These are phyloP conservation scores for Pan troglodytes DNA, from an alignment of 2,113 vertebrate genomes.

Conservation along the genomic window DNA sequence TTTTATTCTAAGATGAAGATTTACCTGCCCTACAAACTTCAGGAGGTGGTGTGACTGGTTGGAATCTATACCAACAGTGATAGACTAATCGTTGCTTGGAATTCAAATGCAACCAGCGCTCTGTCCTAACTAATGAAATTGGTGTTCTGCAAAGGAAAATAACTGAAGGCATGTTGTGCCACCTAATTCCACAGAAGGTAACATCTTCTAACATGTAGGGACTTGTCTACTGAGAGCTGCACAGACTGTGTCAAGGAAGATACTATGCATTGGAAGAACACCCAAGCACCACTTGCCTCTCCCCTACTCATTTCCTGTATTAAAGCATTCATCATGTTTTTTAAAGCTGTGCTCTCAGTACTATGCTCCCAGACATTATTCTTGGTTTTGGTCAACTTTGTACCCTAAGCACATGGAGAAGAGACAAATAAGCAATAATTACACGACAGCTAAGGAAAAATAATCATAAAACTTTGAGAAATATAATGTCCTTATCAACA, in stretches of 20 bases:
- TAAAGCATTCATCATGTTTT: not conserved
- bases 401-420: not conserved
- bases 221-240: not conserved
- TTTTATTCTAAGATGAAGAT: not conserved
- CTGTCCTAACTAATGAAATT: not conserved
- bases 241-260: not conserved
- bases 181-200: not conserved
- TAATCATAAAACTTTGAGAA: not conserved
- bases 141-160: not conserved
- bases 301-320: not conserved
- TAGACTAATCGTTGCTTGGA: not conserved
- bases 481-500: not conserved
- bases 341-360: too few species aligned
- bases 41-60: not conserved
- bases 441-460: not conserved
- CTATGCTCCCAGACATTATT: not conserved
- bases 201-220: not conserved
- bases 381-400: too few species aligned
- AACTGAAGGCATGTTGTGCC: not conserved
- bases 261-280: not conserved
- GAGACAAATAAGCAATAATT: not conserved
- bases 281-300: accelerated
- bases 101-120: not conserved
- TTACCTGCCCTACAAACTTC: accelerated
- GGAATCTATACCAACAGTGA: not conserved